phyloP scores from a whole-genome alignment of 2,797 vertebrate species.

The Botia kubotai region DNA sequence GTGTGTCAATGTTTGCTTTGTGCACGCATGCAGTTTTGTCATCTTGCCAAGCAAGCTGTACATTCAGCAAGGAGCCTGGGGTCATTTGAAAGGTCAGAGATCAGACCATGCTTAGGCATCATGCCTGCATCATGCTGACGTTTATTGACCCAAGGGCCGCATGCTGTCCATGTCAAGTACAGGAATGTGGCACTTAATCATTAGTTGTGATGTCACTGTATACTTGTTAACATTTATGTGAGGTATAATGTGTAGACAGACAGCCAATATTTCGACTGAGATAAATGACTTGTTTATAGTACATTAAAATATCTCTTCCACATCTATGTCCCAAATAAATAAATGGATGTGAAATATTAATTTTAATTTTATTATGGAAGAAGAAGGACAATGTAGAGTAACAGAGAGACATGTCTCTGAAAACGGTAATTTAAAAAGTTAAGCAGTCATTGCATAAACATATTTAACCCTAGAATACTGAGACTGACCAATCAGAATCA shows the following conservation, averaged over 20 bases:
- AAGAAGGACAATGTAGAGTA: not conserved
- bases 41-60: constrained; percentile 27
- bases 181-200: not conserved
- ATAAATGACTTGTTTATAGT: not conserved
- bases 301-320: not conserved
- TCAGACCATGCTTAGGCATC: constrained; percentile 21
- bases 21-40: constrained; percentile 5
- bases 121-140: not conserved
- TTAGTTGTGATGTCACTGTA: not conserved
- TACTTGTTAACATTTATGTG: not conserved
- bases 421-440: not conserved
- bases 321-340: not conserved
- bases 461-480: not conserved
- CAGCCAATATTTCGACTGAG: not conserved
- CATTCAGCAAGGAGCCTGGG: constrained; percentile 3
- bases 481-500: not conserved
- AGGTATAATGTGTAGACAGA: not conserved
- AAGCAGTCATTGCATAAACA: not conserved
- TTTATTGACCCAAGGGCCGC: not conserved
- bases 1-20: not conserved
- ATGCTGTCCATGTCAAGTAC: not conserved
- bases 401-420: not conserved
- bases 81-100: constrained; percentile 33
- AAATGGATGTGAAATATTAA: not conserved
- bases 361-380: not conserved